Conservation (phyloP, 2,797 vertebrate genomes). For the Tokudaia tokunoshimensis region DNA sequence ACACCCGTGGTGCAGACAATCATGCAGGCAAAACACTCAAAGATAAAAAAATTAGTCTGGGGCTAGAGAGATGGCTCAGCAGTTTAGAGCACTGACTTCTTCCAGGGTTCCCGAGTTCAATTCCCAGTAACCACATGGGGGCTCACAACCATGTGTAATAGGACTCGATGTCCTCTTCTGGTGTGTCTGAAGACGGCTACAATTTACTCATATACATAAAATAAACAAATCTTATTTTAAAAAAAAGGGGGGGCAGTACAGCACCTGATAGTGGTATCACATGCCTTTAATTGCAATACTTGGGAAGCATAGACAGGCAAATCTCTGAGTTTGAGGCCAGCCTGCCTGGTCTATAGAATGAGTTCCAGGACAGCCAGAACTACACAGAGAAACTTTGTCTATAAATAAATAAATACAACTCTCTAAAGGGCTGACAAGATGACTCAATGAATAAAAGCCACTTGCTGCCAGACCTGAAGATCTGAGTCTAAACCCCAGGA, state of each 20-base stretch:
- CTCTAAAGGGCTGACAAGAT: not conserved
- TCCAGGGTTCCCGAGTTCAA: not conserved
- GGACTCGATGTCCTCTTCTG: not conserved
- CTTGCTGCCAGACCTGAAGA: too few relatives aligned
- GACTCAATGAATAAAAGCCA: too few relatives aligned
- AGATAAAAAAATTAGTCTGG: not conserved
- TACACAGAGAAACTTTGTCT: too few relatives aligned
- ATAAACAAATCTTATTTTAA: too few relatives aligned
- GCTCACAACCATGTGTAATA: not conserved
- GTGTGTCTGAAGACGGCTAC: not conserved
- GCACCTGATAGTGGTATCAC: too few relatives aligned
- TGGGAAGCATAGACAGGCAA: too few relatives aligned
- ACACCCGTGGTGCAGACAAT: not conserved
- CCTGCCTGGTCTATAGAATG: too few relatives aligned
- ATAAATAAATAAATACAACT: too few relatives aligned
- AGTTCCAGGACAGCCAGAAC: too few relatives aligned
- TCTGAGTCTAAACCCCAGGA: not conserved
- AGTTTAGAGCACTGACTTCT: not conserved
- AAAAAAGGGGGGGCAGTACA: not conserved
- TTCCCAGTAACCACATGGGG: not conserved
- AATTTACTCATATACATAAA: too few relatives aligned
- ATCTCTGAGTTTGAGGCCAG: too few relatives aligned
- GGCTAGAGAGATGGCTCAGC: not conserved
- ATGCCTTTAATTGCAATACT: too few relatives aligned
- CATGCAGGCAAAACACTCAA: not conserved